Evolutionary conservation across 2,113 vertebrate genomes (phyloP), one percentile per base, ranked within the genome.

Genomic region (Beaufortia kweichowensis): DNA sequence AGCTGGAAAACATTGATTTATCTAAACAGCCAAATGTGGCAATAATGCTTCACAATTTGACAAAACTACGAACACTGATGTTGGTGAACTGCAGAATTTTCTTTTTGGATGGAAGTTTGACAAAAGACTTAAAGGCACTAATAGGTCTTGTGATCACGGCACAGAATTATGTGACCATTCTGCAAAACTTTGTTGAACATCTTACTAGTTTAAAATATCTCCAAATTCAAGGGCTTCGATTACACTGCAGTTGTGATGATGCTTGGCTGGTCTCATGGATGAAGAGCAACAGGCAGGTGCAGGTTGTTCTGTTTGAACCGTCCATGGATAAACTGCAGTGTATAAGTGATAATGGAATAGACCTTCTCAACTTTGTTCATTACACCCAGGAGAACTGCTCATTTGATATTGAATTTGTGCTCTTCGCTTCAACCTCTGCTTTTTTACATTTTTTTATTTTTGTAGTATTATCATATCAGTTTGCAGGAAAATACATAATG

Each of bases 51-150:
- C 59, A 72, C 59, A 78, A 72, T 53, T 66, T 87, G 26, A 28
- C 77, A 0, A 72, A 59, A 28, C 66, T 92, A 26, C 74, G 72
- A 0, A 57, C 79, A 1, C 81, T 93, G 68, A 77, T 0, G 12
- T 90, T 88, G 59, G 79, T 90, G n/a, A 87, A 91, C 80, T 24
- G 92, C 26, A 86, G 84, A 62, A 87, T 84, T n/a, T 91, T 90
- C 53, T 89, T 87, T 0, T 59, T 93, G 39, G 84, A 85, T 50
- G 89, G 89, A 83, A 86, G 71, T 41, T 24, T 71, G 29, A 43
- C 56, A 14, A 46, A 69, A 17, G 67, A 72, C 59, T 33, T 78
- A 2, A 50, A 63, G 4, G 23, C 66, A 24, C 48, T 78, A 15
- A 71, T 2, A 0, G 5, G 29, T 56, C 31, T 71, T 24, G 17